phyloP scores from a whole-genome alignment of 1,140 invertebrate species.

The Lordiphosa clarofinis region DNA sequence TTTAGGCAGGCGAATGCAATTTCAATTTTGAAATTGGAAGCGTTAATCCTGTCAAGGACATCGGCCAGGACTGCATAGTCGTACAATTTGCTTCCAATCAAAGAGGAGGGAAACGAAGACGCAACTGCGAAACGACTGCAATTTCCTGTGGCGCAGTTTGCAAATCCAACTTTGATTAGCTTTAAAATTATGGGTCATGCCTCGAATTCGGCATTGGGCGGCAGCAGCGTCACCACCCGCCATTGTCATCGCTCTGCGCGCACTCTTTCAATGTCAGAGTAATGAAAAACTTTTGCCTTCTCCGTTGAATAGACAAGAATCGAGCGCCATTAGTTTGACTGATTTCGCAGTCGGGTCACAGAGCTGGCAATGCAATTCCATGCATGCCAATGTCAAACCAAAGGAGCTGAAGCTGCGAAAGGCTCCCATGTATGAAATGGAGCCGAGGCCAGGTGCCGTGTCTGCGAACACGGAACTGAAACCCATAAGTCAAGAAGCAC shows the following conservation, averaged over 20 bases:
- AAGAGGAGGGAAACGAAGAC: too few relatives aligned
- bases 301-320: slow-evolving; percentile 57
- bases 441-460: slow-evolving; percentile 11
- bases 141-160: slow-evolving; percentile 47
- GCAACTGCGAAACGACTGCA: slow-evolving; percentile 17
- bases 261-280: slow-evolving; percentile 56
- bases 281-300: slow-evolving; percentile 49
- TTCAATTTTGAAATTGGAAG: slow-evolving; percentile 30
- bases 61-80: slow-evolving; percentile 11
- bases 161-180: slow-evolving; percentile 36
- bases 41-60: background rate
- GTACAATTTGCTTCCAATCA: slow-evolving; percentile 29
- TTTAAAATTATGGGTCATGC: too few relatives aligned
- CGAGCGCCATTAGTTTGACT: slow-evolving; percentile 62
- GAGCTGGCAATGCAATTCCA: slow-evolving; percentile 1
- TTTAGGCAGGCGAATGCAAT: slow-evolving; percentile 25
- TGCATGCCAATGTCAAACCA: slow-evolving; percentile 34
- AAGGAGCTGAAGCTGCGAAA: slow-evolving; percentile 21
- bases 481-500: slow-evolving; percentile 51
- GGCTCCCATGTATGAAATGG: slow-evolving; percentile 48
- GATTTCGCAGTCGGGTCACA: slow-evolving; percentile 40
- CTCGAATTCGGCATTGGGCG: too few relatives aligned
- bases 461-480: slow-evolving; percentile 8
- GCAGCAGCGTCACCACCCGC: background rate
- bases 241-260: slow-evolving; percentile 7